Percentiles rank a stretch among this genome's conserved stretches.
Conservation (phyloP, 2,797 vertebrate species). For the Megaceryle alcyon region DNA sequence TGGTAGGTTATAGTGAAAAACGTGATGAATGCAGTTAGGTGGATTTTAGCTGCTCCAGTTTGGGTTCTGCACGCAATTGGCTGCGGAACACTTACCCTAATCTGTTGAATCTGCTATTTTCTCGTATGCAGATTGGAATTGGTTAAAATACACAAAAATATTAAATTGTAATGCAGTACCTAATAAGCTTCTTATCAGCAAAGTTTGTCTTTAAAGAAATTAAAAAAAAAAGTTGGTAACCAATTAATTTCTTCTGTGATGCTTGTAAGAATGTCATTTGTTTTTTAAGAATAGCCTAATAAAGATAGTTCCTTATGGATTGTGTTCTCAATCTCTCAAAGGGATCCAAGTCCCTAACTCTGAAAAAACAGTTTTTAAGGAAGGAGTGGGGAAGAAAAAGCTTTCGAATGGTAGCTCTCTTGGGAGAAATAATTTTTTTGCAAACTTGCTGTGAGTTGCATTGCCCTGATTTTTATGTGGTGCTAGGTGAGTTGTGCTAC, state of each 20-base stretch:
- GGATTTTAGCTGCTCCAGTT: neutral
- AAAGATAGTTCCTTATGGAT: neutral
- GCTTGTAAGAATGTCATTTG: neutral
- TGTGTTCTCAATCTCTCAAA: neutral
- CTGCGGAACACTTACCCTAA: neutral
- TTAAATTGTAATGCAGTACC: too few species aligned
- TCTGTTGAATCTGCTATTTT: neutral
- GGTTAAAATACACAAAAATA: neutral
- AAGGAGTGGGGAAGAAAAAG: rapidly evolving
- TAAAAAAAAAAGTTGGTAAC: neutral
- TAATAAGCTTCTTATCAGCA: neutral
- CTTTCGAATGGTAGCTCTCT: neutral
- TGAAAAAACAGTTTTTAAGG: neutral
- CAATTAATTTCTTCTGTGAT: neutral
- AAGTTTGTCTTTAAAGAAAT: neutral
- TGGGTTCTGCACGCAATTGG: neutral
- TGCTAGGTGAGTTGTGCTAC: neutral
- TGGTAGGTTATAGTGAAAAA: neutral
- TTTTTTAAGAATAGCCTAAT: neutral
- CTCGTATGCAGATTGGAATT: neutral
- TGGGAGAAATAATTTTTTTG: neutral
- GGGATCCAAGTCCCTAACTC: neutral
- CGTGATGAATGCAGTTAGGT: neutral
- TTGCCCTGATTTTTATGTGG: neutral
- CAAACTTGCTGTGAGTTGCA: neutral